A percentile compares a stretch with the other conserved stretches of the same genome.
Conservation (phyloP, 2,888 invertebrate species). For the Acheta domesticus region DNA sequence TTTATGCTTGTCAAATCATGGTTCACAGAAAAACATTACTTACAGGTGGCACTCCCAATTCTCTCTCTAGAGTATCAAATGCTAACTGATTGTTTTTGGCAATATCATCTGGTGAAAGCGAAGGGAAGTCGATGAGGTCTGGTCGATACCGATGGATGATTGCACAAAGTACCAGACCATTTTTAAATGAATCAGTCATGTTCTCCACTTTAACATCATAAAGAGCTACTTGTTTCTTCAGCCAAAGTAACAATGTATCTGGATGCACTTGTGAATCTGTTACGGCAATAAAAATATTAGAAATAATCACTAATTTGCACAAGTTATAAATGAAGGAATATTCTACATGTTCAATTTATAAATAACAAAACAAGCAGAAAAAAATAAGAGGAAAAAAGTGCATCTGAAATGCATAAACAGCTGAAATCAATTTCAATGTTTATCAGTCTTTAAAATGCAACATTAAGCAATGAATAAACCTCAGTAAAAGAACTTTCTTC, state of each 20-base stretch:
- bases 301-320: not conserved
- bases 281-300: conserved; percentile 31
- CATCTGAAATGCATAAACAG: too few relatives aligned
- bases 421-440: too few relatives aligned
- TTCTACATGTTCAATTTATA: too few relatives aligned
- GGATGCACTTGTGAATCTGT: conserved; percentile 67
- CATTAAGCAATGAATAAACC: too few relatives aligned
- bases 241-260: conserved; percentile 73
- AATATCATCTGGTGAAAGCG: conserved; percentile 61
- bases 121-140: conserved; percentile 75
- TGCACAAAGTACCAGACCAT: conserved; percentile 65
- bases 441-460: too few relatives aligned
- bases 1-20: not conserved
- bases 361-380: not conserved
- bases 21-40: conserved; percentile 36
- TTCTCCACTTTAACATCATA: conserved; percentile 61
- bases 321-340: not conserved
- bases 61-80: conserved; percentile 81
- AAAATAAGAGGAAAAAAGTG: not conserved
- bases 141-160: conserved; percentile 84
- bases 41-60: conserved; percentile 67
- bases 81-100: conserved; percentile 73
- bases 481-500: too few relatives aligned
- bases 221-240: conserved; percentile 66
- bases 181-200: conserved; percentile 66